A percentile compares a stretch with the other conserved stretches of the same genome.
Evolutionary conservation across 92 coral and sea anemone species (phyloP).

Genomic region (Galaxea fascicularis): DNA sequence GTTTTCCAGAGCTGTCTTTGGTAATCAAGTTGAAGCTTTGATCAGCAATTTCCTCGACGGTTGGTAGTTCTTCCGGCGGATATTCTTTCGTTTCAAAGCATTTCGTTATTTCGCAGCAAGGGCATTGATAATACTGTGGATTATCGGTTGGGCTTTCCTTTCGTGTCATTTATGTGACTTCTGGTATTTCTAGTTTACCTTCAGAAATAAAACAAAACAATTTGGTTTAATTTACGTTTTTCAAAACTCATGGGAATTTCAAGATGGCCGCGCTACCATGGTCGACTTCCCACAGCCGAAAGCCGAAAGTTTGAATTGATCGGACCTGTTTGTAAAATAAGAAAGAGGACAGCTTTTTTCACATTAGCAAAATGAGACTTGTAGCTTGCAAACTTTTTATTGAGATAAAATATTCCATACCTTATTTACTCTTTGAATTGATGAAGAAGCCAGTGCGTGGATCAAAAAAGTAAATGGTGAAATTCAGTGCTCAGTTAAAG

Average conservation of each 20-base stretch:
- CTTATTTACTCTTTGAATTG: no score
- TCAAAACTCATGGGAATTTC: neutral
- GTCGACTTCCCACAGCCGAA: neutral
- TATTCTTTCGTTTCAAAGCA: neutral
- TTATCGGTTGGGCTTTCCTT: neutral
- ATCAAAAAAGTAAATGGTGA: no score
- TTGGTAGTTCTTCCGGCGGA: neutral
- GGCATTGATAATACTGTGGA: neutral
- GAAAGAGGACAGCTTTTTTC: no score
- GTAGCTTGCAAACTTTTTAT: no score
- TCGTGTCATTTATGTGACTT: constrained; percentile 17
- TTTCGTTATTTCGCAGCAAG: no score
- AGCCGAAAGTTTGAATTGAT: neutral
- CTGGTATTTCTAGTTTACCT: constrained; percentile 1
- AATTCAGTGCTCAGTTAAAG: no score
- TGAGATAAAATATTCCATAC: no score
- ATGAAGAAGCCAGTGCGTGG: no score
- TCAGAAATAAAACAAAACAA: constrained; percentile 5
- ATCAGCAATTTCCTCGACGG: neutral
- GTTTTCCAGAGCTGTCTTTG: neutral
- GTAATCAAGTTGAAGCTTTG: neutral
- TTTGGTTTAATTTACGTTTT: neutral
- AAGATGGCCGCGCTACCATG: neutral
- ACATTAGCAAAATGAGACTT: no score
- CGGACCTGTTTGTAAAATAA: no score